Percentiles rank a stretch among this genome's conserved stretches.
Conservation (phyloP, 2,888 invertebrate genomes). For the Proisotoma minuta region DNA sequence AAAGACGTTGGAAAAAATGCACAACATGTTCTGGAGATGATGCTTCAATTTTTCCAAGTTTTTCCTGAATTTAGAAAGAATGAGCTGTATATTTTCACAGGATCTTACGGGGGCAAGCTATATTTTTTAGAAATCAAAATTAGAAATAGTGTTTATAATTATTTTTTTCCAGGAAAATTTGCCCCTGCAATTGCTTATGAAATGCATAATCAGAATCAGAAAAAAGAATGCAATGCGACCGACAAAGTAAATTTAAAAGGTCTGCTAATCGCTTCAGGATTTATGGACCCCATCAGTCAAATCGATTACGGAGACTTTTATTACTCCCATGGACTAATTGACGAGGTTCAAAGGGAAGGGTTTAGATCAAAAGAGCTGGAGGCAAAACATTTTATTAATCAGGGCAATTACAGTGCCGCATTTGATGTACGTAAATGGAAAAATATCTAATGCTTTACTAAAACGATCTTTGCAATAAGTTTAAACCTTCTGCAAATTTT, state of each 20-base stretch:
- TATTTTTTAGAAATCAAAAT: neutral
- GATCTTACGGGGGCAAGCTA: slow-evolving; percentile 72
- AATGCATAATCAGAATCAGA: slow-evolving; percentile 48
- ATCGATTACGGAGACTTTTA: slow-evolving; percentile 52
- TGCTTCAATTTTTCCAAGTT: slow-evolving; percentile 75
- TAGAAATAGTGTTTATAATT: too few species aligned
- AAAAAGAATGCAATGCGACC: slow-evolving; percentile 42
- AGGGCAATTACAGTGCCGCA: slow-evolving; percentile 29
- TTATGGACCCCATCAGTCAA: slow-evolving; percentile 48
- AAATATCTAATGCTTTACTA: too few species aligned
- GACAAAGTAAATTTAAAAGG: slow-evolving; percentile 62
- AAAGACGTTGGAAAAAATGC: slow-evolving; percentile 74
- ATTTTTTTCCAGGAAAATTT: slow-evolving; percentile 33
- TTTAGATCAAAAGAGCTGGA: slow-evolving; percentile 43
- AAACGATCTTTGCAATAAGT: too few species aligned
- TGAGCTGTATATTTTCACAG: slow-evolving; percentile 81
- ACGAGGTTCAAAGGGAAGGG: slow-evolving; percentile 41
- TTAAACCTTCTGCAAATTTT: neutral
- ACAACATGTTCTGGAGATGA: slow-evolving; percentile 67
- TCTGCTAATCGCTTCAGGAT: slow-evolving; percentile 39
- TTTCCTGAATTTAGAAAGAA: slow-evolving; percentile 70
- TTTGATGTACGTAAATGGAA: slow-evolving; percentile 37
- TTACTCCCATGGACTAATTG: slow-evolving; percentile 50
- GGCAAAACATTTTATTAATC: slow-evolving; percentile 35
- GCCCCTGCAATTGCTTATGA: slow-evolving; percentile 31